These are phyloP conservation scores for Junonia oenone DNA, from an alignment of 2,888 invertebrate genomes.

Conservation along the genomic window DNA sequence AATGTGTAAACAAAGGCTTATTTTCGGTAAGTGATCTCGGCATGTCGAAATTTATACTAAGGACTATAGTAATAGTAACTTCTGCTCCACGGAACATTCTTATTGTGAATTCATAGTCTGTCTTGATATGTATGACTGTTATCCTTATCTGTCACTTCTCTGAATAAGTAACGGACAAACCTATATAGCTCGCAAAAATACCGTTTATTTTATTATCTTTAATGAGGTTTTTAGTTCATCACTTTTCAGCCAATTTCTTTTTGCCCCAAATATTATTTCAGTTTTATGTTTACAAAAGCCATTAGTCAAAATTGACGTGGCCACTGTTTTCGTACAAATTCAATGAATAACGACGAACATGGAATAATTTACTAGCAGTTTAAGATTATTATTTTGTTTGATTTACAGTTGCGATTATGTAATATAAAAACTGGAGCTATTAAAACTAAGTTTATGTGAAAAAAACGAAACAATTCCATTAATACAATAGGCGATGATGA, in stretches of 20 bases:
- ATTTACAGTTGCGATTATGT: background rate
- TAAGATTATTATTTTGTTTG: too few relatives aligned
- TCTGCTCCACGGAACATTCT: conserved; percentile 34
- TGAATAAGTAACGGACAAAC: conserved; percentile 61
- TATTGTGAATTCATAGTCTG: conserved; percentile 57
- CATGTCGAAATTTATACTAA: background rate
- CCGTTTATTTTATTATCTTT: conserved; percentile 61
- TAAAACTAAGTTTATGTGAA: background rate
- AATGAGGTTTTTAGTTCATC: conserved; percentile 60
- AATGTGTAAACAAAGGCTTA: background rate
- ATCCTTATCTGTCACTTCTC: conserved; percentile 63
- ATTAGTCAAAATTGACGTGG: background rate
- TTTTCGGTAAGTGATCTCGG: background rate
- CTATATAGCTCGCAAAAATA: conserved; percentile 58
- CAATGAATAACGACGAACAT: too few relatives aligned
- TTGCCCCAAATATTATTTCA: conserved; percentile 29
- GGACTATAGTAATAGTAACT: background rate
- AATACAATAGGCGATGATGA: conserved; percentile 8
- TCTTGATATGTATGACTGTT: conserved; percentile 55
- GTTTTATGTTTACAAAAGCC: conserved; percentile 7
- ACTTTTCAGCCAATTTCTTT: conserved; percentile 31
- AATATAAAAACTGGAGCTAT: background rate
- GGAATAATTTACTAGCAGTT: too few relatives aligned
- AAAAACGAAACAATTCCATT: conserved; percentile 5
- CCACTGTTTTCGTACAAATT: background rate